A percentile compares a stretch with the other conserved stretches of the same genome.
Conservation (phyloP, 2,888 invertebrate species). For the Plagiodera versicolora region DNA sequence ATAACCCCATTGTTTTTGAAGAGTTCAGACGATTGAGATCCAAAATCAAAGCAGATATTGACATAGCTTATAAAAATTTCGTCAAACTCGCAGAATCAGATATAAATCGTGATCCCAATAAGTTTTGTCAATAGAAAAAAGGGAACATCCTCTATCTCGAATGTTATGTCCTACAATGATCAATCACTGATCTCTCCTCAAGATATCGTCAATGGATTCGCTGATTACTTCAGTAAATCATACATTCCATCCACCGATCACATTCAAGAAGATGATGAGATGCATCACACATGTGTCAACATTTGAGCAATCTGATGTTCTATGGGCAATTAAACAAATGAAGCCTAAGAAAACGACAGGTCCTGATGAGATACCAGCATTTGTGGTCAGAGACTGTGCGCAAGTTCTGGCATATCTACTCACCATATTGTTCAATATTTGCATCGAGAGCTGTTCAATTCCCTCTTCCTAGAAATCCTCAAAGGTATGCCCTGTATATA, state of each 20-base stretch:
- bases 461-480: background rate
- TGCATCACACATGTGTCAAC: background rate
- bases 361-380: slow-evolving; percentile 3
- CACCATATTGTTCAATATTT: background rate
- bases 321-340: background rate
- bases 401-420: background rate
- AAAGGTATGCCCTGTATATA: background rate
- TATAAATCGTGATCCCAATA: slow-evolving; percentile 2
- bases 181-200: background rate
- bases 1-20: background rate
- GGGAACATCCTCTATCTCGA: background rate
- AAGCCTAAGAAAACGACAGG: background rate
- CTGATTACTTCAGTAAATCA: slow-evolving; percentile 3
- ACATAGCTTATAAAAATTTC: background rate
- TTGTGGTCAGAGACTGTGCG: background rate
- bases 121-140: slow-evolving; percentile 1
- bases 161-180: background rate
- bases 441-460: slow-evolving; percentile 1
- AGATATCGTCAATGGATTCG: background rate
- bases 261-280: background rate
- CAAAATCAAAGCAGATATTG: slow-evolving; percentile 8
- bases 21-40: slow-evolving; percentile 5
- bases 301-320: background rate
- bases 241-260: background rate
- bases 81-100: slow-evolving; percentile 2